Conservation (phyloP, 2,797 vertebrate genomes). For the Vipera ursinii region DNA sequence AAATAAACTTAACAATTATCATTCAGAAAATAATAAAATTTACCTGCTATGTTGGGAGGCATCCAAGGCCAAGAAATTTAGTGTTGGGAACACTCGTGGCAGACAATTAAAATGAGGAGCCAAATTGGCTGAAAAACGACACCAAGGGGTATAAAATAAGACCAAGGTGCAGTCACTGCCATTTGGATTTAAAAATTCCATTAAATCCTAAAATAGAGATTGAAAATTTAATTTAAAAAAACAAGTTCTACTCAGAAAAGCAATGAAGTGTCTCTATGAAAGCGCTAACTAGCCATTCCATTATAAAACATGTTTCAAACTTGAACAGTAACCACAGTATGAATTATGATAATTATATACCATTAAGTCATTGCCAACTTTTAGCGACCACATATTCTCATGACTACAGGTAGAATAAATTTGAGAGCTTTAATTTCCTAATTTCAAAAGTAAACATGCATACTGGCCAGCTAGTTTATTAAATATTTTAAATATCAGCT, state of each 20-base stretch:
- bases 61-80: constrained; percentile 92
- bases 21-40: background rate
- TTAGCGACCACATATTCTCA: background rate
- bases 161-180: constrained; percentile 91
- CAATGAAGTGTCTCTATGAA: background rate
- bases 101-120: constrained; percentile 95
- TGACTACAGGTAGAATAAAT: background rate
- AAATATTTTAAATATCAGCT: background rate
- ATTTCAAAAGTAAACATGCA: background rate
- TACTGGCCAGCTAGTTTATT: background rate
- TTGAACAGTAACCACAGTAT: background rate
- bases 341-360: background rate
- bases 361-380: background rate
- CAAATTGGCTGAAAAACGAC: constrained; percentile 90
- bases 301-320: background rate
- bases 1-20: background rate
- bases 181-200: constrained; percentile 93
- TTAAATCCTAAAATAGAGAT: constrained; percentile 84
- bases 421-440: background rate
- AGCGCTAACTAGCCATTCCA: background rate
- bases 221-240: fast-evolving
- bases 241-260: fast-evolving
- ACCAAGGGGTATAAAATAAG: constrained; percentile 94
- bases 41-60: constrained; percentile 98
- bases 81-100: constrained; percentile 88